Evolutionary conservation across 2,113 vertebrate species (phyloP).

Genomic region (Spilogale gracilis): DNA sequence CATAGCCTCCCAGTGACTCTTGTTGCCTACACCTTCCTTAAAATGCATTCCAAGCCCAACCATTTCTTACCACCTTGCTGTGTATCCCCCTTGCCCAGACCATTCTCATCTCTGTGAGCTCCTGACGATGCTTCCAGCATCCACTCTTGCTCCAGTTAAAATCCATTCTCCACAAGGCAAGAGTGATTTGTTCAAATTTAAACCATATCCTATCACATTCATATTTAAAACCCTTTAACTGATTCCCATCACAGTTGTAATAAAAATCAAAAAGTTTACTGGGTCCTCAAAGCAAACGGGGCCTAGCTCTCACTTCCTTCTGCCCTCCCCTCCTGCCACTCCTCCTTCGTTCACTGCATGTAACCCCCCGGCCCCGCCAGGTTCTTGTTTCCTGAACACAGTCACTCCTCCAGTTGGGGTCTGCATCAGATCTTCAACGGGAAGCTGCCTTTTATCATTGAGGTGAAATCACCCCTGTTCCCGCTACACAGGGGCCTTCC

Average conservation of each 20-base stretch:
- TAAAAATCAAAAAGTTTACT: neutral
- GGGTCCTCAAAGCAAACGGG: fast-evolving
- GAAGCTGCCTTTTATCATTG: neutral
- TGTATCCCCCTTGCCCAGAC: neutral
- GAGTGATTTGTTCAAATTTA: neutral
- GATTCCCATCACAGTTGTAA: neutral
- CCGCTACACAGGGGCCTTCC: neutral
- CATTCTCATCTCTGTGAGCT: neutral
- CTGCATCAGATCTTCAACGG: neutral
- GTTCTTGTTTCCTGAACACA: neutral
- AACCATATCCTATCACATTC: neutral
- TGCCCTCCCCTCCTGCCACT: neutral
- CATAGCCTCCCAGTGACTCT: neutral
- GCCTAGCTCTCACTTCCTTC: neutral
- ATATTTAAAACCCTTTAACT: neutral
- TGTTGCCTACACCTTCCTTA: neutral
- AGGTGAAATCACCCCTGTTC: neutral
- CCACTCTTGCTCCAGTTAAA: neutral
- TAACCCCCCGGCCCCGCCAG: neutral
- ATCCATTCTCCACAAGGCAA: neutral
- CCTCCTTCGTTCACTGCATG: neutral
- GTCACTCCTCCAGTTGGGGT: neutral
- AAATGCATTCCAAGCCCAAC: neutral
- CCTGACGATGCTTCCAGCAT: neutral
- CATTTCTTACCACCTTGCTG: neutral